These are phyloP conservation scores for Hirtodrosophila confusa DNA, from an alignment of 2,888 invertebrate genomes.

Conservation along the genomic window DNA sequence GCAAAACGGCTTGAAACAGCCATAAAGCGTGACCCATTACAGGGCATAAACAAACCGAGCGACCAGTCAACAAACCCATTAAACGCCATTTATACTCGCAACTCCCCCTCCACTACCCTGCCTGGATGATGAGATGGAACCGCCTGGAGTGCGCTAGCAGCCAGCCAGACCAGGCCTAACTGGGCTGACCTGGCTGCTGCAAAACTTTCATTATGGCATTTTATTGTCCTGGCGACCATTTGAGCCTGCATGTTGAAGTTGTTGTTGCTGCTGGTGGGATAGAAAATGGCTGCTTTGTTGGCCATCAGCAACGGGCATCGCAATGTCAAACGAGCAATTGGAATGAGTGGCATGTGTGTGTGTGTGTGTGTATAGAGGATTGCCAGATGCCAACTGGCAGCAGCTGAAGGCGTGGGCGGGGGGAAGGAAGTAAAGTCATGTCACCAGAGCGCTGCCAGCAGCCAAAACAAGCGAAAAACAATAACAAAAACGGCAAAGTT, in stretches of 20 bases:
- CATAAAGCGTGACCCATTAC: slow-evolving; percentile 40
- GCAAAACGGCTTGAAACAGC: slow-evolving; percentile 42
- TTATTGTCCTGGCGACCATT: slow-evolving; percentile 72
- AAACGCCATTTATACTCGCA: slow-evolving; percentile 69
- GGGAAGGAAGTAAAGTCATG: slow-evolving; percentile 29
- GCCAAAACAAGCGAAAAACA: slow-evolving; percentile 53
- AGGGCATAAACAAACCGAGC: slow-evolving; percentile 30
- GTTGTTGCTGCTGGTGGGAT: slow-evolving; percentile 36
- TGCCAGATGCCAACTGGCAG: slow-evolving; percentile 46
- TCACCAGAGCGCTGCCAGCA: slow-evolving; percentile 19
- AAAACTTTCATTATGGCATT: slow-evolving; percentile 75
- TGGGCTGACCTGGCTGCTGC: slow-evolving; percentile 9
- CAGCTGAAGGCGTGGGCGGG: slow-evolving; percentile 39
- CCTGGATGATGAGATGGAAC: slow-evolving; percentile 1
- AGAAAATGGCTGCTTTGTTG: slow-evolving; percentile 58
- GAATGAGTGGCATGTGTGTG: slow-evolving; percentile 8
- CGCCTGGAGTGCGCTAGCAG: neutral
- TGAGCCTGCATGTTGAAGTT: slow-evolving; percentile 51
- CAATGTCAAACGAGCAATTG: slow-evolving; percentile 61
- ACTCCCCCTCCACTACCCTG: slow-evolving; percentile 13
- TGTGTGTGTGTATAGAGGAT: slow-evolving; percentile 10
- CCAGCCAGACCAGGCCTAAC: neutral
- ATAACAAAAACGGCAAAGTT: slow-evolving; percentile 54
- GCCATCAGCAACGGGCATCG: slow-evolving; percentile 47
- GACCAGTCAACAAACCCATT: slow-evolving; percentile 77